phyloP scores from a whole-genome alignment of 2,113 vertebrate species.

The Mormyrus lacerda region DNA sequence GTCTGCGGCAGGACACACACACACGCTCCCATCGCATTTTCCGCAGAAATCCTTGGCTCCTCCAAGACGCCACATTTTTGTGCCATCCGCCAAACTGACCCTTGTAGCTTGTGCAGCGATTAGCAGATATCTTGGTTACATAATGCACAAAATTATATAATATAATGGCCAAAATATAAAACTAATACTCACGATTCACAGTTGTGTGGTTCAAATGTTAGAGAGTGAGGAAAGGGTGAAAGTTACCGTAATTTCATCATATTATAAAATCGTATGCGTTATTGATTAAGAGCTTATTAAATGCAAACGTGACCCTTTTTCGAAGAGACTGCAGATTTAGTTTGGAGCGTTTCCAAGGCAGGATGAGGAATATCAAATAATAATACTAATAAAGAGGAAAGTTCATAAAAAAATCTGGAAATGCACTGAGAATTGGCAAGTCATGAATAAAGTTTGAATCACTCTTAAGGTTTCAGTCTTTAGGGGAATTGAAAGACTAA shows the following conservation, averaged over 20 bases:
- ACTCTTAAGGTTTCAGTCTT: background rate
- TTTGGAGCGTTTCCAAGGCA: background rate
- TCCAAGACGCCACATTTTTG: background rate
- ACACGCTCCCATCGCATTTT: background rate
- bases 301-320: background rate
- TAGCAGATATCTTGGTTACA: background rate
- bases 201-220: background rate
- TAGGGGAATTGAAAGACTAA: background rate
- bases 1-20: background rate
- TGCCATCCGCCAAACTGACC: background rate
- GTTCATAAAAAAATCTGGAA: background rate
- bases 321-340: background rate
- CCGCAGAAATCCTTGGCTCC: background rate
- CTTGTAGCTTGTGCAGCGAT: background rate
- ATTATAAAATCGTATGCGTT: background rate
- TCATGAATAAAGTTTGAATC: background rate
- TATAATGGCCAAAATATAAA: background rate
- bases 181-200: background rate
- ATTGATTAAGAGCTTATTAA: background rate
- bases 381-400: background rate
- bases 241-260: background rate
- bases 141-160: background rate
- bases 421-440: background rate
- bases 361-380: background rate
- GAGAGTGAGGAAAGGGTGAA: background rate